phyloP scores from a whole-genome alignment of 2,888 invertebrate genomes.

The Xestia xanthographa region DNA sequence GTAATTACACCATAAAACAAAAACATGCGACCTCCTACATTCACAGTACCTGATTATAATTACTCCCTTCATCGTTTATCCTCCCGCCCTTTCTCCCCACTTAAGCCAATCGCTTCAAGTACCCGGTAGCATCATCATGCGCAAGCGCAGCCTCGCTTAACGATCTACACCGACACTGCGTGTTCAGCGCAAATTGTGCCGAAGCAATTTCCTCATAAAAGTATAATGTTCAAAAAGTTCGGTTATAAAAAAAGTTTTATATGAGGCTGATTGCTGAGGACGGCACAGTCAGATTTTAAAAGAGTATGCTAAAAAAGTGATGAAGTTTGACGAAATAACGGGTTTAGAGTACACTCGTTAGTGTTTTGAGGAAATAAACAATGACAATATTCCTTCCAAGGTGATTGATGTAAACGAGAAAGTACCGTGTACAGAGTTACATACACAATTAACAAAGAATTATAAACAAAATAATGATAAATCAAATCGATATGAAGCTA shows the following conservation, averaged over 20 bases:
- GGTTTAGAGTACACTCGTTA: conserved; percentile 42
- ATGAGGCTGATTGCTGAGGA: conserved; percentile 46
- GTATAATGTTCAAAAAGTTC: conserved; percentile 52
- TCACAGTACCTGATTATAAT: conserved; percentile 34
- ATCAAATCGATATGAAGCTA: neutral
- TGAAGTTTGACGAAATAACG: conserved; percentile 55
- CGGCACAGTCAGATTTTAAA: conserved; percentile 6
- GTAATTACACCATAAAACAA: conserved; percentile 31
- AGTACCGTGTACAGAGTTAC: neutral
- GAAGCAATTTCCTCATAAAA: conserved; percentile 69
- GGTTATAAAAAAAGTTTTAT: conserved; percentile 57
- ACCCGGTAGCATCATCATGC: conserved; percentile 72
- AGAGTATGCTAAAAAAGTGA: conserved; percentile 51
- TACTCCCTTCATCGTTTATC: conserved; percentile 45
- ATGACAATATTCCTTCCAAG: conserved; percentile 18
- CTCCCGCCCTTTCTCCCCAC: conserved; percentile 54
- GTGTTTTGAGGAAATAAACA: conserved; percentile 36
- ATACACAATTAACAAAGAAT: neutral
- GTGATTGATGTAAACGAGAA: conserved; percentile 24
- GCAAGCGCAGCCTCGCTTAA: conserved; percentile 69
- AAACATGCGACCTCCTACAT: conserved; percentile 29
- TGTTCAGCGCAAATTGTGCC: conserved; percentile 70
- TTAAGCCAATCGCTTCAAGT: conserved; percentile 51
- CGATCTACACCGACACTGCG: conserved; percentile 69
- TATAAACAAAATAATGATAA: neutral